A percentile compares a stretch with the other conserved stretches of the same genome.
These are phyloP conservation scores for Petrolisthes cinctipes DNA, from an alignment of 2,888 invertebrate genomes.

Conservation along the genomic window DNA sequence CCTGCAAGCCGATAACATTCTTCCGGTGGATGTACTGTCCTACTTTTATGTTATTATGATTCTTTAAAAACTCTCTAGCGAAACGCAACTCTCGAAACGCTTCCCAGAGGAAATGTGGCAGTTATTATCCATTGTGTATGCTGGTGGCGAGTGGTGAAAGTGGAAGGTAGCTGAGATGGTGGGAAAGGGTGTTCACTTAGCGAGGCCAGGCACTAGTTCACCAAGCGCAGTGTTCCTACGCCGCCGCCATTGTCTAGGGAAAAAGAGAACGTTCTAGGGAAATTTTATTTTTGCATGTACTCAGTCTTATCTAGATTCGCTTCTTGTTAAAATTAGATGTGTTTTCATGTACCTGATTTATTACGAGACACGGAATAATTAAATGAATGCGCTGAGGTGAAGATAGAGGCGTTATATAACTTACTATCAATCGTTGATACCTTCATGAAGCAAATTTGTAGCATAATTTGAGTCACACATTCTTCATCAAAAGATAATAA, in stretches of 20 bases:
- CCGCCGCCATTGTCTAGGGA: constrained; percentile 21
- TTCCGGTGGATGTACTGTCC: constrained; percentile 36
- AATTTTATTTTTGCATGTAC: not conserved
- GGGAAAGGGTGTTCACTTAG: not conserved
- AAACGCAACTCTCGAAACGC: not conserved
- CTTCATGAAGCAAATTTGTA: too few species aligned
- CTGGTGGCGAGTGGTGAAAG: not conserved
- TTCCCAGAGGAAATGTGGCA: not conserved
- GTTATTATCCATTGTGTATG: constrained; percentile 11
- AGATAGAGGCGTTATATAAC: too few species aligned
- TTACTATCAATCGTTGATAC: too few species aligned
- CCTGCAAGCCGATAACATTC: constrained; percentile 37
- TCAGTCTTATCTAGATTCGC: not conserved
- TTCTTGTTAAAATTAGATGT: too few species aligned
- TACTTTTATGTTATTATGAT: not conserved
- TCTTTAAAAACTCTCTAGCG: constrained; percentile 5
- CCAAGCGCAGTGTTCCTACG: constrained; percentile 31
- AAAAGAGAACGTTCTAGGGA: not conserved
- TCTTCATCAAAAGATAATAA: too few species aligned
- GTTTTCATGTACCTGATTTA: too few species aligned
- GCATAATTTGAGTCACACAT: too few species aligned
- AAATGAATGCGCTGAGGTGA: too few species aligned
- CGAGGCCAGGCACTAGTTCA: constrained; percentile 35
- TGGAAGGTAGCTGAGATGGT: not conserved
- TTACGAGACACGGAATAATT: too few species aligned